A percentile compares a stretch with the other conserved stretches of the same genome.
phyloP scores from a whole-genome alignment of 2,888 invertebrate species.

The Ditylenchus weischeri region DNA sequence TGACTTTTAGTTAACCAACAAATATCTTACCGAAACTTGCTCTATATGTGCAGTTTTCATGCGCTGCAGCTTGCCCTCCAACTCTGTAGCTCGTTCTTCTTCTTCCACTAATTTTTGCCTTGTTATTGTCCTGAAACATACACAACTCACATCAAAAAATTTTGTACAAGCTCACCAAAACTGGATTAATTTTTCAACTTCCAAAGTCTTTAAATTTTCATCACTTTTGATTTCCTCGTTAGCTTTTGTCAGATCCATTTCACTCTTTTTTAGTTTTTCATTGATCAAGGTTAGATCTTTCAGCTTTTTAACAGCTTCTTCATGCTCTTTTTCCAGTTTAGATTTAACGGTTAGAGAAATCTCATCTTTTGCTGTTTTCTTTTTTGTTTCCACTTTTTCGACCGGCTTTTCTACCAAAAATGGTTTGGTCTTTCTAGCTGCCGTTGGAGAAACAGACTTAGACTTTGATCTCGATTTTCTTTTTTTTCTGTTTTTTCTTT shows the following conservation, averaged over 20 bases:
- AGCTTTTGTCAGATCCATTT: conserved; percentile 21
- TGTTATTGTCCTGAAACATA: conserved; percentile 37
- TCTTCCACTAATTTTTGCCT: conserved; percentile 38
- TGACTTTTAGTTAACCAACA: background rate
- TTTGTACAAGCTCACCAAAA: conserved; percentile 3
- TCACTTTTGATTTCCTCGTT: conserved; percentile 27
- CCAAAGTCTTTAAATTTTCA: conserved; percentile 31
- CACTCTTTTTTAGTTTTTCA: conserved; percentile 5
- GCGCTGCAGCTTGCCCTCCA: conserved; percentile 40
- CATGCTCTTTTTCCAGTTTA: background rate
- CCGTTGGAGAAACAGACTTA: too few species aligned
- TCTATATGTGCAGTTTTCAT: conserved; percentile 44
- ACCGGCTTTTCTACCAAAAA: too few species aligned
- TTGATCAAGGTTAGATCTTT: background rate
- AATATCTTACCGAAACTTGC: conserved; percentile 34
- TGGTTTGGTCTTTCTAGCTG: too few species aligned
- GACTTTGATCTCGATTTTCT: too few species aligned
- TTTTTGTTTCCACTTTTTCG: too few species aligned
- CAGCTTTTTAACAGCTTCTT: background rate
- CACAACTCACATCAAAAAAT: too few species aligned
- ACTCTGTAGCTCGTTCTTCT: conserved; percentile 28
- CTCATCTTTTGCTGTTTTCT: too few species aligned
- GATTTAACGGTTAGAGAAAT: too few species aligned
- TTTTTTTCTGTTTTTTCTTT: too few species aligned
- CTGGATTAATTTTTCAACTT: conserved; percentile 23